A percentile compares a stretch with the other conserved stretches of the same genome.
phyloP scores from a whole-genome alignment of 1,140 invertebrate species.

The Sitobion miscanthi region DNA sequence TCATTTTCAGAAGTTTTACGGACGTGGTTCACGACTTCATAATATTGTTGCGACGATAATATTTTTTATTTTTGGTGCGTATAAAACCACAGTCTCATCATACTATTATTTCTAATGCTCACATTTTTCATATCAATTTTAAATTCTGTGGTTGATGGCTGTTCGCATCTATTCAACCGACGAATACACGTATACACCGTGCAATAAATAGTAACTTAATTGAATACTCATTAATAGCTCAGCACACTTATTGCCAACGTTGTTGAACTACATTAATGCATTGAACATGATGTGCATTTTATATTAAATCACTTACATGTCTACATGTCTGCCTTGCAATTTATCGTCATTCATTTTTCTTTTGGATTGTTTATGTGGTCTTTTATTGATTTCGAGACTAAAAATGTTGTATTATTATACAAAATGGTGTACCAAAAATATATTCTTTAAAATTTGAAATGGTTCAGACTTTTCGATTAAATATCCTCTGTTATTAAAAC shows the following conservation, averaged over 20 bases:
- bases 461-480: neutral
- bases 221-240: neutral
- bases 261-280: neutral
- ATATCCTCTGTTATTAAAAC: neutral
- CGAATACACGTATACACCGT: neutral
- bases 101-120: neutral
- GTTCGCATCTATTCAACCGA: neutral
- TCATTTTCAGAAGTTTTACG: neutral
- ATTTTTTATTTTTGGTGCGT: neutral
- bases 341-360: no score
- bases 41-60: neutral
- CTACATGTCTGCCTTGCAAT: no score
- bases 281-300: neutral
- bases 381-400: neutral
- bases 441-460: neutral
- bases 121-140: neutral
- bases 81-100: neutral
- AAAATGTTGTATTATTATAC: neutral
- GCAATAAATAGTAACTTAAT: neutral
- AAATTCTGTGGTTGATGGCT: neutral
- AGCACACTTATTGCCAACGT: neutral
- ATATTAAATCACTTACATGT: no score
- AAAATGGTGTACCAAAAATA: neutral
- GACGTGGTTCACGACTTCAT: neutral
- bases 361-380: no score